Percentiles rank a stretch among this genome's conserved stretches.
Conservation (phyloP, 1,140 invertebrate genomes). For the Trigoniulus corallinus region DNA sequence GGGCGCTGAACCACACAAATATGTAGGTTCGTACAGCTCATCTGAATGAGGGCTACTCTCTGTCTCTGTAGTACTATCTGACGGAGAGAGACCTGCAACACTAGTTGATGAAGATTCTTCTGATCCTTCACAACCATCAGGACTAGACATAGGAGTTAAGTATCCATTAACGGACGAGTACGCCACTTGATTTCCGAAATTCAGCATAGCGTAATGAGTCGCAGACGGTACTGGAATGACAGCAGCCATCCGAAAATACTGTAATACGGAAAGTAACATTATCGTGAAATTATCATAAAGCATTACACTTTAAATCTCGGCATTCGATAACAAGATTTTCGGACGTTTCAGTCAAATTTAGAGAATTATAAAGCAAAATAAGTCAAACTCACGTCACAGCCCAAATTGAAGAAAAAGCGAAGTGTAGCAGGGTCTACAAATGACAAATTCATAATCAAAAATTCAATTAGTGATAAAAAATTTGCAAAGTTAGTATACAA, state of each 20-base stretch:
- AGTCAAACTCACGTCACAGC: slow-evolving; percentile 2
- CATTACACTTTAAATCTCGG: too few species aligned
- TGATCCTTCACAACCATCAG: background rate
- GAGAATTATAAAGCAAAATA: background rate
- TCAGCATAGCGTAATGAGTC: background rate
- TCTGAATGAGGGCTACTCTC: too few species aligned
- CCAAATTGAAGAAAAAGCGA: slow-evolving; percentile 7
- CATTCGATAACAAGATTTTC: too few species aligned
- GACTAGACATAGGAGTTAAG: background rate
- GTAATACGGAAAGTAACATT: background rate
- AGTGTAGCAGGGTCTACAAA: slow-evolving; percentile 1
- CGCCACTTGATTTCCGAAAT: slow-evolving; percentile 2
- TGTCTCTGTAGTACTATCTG: background rate
- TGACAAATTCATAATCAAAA: background rate
- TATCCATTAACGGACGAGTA: background rate
- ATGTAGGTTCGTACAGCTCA: too few species aligned
- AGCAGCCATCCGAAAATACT: slow-evolving; percentile 7
- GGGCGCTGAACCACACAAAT: too few species aligned
- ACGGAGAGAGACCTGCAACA: background rate
- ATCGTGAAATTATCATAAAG: background rate
- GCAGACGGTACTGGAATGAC: background rate
- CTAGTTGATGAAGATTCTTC: background rate
- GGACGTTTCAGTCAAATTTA: too few species aligned
- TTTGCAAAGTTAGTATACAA: background rate
- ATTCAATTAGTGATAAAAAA: background rate